Evolutionary conservation across 2,888 invertebrate genomes (phyloP).

Genomic region (Endomychus coccineus): DNA sequence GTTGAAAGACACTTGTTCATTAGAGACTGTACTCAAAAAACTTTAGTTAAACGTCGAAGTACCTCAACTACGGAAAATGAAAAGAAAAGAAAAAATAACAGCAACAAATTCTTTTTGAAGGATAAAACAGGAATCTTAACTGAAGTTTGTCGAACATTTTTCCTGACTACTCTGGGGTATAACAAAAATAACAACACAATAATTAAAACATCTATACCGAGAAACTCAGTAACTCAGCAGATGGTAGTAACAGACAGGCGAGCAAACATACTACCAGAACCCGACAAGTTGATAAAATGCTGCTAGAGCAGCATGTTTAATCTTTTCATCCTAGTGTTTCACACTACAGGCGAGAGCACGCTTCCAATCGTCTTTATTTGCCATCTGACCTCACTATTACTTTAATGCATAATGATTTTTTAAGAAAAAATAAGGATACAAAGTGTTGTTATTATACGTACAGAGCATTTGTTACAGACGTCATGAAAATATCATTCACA

Average conservation of each 20-base stretch:
- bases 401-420: conserved; percentile 11
- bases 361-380: conserved; percentile 8
- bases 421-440: neutral
- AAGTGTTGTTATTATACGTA: conserved; percentile 9
- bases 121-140: no score
- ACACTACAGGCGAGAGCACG: conserved; percentile 11
- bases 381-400: conserved; percentile 8
- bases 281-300: no score
- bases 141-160: conserved; percentile 4
- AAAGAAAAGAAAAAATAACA: no score
- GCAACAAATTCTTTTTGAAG: no score
- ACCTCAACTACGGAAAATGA: no score
- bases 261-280: no score
- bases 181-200: neutral
- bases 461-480: conserved; percentile 5
- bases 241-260: no score
- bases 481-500: conserved; percentile 10
- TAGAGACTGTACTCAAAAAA: no score
- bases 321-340: conserved; percentile 8
- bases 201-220: neutral
- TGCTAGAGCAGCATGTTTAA: conserved; percentile 3
- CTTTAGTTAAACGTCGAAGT: no score
- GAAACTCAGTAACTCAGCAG: no score
- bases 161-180: conserved; percentile 3
- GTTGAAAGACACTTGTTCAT: no score